phyloP scores from a whole-genome alignment of 2,797 vertebrate species.

The Myoxocephalus aenaeus region DNA sequence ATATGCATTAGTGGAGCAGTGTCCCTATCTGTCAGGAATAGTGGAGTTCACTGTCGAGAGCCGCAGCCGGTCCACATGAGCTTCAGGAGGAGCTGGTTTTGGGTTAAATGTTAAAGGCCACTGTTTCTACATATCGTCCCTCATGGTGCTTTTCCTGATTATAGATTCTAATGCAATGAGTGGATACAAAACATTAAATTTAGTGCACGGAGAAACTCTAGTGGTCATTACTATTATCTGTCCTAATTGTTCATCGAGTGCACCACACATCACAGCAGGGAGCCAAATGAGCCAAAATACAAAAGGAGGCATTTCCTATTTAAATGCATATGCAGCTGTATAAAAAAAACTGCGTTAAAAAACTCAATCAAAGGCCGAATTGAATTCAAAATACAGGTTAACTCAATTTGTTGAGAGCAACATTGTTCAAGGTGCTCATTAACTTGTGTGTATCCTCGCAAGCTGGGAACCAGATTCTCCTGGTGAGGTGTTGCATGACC shows the following conservation, averaged over 20 bases:
- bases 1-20: constrained; percentile 75
- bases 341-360: constrained; percentile 9
- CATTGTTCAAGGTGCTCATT: constrained; percentile 63
- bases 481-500: constrained; percentile 39
- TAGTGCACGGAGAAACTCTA: constrained; percentile 28
- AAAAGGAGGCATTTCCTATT: constrained; percentile 29
- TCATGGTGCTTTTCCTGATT: constrained; percentile 32
- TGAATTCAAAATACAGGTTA: constrained; percentile 69
- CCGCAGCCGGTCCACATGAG: constrained; percentile 21
- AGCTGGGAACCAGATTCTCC: constrained; percentile 36
- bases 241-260: constrained; percentile 43
- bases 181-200: constrained; percentile 38
- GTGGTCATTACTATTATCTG: constrained; percentile 24
- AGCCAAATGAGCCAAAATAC: constrained; percentile 26
- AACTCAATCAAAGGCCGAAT: constrained; percentile 58
- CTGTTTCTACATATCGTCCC: constrained; percentile 48
- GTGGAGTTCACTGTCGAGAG: constrained; percentile 47
- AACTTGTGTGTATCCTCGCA: constrained; percentile 43
- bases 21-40: constrained; percentile 71
- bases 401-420: constrained; percentile 63
- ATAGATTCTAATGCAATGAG: constrained; percentile 41
- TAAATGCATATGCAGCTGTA: constrained; percentile 1
- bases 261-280: constrained; percentile 20
- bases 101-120: constrained; percentile 37
- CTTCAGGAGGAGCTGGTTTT: constrained; percentile 22